Conservation (phyloP, 35 echinoderm and acorn worm species). For the Stichopus chloronotus region DNA sequence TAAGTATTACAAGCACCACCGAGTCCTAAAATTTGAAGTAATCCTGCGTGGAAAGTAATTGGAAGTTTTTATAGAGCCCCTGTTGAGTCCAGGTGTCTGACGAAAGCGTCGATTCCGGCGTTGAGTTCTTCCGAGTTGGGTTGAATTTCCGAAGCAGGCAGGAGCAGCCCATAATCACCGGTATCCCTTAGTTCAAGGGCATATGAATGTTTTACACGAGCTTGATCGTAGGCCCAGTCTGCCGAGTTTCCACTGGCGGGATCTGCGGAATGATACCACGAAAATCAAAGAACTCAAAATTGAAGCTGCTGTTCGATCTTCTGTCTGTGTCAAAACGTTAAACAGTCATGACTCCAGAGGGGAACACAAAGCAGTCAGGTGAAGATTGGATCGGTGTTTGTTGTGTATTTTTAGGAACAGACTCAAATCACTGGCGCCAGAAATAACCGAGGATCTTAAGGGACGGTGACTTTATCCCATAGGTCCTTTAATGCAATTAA, state of each 20-base stretch:
- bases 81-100: constrained; percentile 10
- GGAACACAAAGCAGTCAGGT: neutral
- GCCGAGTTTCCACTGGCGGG: constrained; percentile 71
- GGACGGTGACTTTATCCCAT: too few species aligned
- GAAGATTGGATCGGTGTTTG: neutral
- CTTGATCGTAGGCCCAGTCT: constrained; percentile 87
- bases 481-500: too few species aligned
- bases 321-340: neutral
- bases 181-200: constrained; percentile 81
- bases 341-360: neutral
- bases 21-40: too few species aligned
- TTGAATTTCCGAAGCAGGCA: constrained; percentile 62
- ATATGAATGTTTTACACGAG: constrained; percentile 70
- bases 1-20: too few species aligned
- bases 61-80: neutral
- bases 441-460: too few species aligned
- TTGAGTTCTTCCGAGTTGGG: constrained; percentile 70
- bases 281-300: neutral
- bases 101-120: constrained; percentile 38
- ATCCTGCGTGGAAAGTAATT: too few species aligned
- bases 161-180: constrained; percentile 73
- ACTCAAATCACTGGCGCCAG: neutral
- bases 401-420: neutral
- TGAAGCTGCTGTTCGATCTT: neutral
- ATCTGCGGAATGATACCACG: constrained; percentile 33